Base-by-base conservation (phyloP, 1,140 invertebrate species). In the Drosophila littoralis region DNA sequence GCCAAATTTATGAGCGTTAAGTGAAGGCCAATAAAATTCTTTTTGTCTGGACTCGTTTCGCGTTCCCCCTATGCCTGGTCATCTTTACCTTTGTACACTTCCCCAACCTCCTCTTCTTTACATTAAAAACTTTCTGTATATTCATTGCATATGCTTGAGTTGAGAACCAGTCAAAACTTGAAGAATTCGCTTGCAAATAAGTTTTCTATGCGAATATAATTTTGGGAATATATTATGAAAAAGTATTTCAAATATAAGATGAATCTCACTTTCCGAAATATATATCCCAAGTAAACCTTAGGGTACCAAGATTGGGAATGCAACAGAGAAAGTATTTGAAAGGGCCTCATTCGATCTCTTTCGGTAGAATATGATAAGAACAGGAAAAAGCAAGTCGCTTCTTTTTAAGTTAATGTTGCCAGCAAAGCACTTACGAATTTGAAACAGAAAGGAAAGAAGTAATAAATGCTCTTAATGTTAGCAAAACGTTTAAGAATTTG, bases 1-100 rank as follows among this genome's bases (percentile, higher is more conserved):
- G 82, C 88, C 83, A 88, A 86, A 86, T 86, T 86, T 86, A 86
- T 86, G 82, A 86, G 76, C 76, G 79, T 79, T 86, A 88, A 86
- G 82, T 86, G 82, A 86, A 86, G 82, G 79, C 82, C 83, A 86
- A 86, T 86, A 86, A 86, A 88, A 86, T 82, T 73, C 84, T 77
- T 88, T 86, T 77, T 82, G 82, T 88, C 83, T 86, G 82, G 79
- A 83, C 79, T 79, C 61, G 59, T 75, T 75, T 78, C 6, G 54
- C 43, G 32, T n/a, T n/a, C 42, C 15, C 12, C 22, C 22, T 28
- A 28, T 58, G 32, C 42, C 42, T 55, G 66, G 68, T 71, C 79
- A 78, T 61, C 72, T 54, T 75, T 82, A 67, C 48, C 48, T 81
- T 80, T 85, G 48, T 38, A 35, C 66, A 65, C 68, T 68, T 75